Evolutionary conservation across 2,888 invertebrate species (phyloP).

Genomic region (Eupithecia inturbata): DNA sequence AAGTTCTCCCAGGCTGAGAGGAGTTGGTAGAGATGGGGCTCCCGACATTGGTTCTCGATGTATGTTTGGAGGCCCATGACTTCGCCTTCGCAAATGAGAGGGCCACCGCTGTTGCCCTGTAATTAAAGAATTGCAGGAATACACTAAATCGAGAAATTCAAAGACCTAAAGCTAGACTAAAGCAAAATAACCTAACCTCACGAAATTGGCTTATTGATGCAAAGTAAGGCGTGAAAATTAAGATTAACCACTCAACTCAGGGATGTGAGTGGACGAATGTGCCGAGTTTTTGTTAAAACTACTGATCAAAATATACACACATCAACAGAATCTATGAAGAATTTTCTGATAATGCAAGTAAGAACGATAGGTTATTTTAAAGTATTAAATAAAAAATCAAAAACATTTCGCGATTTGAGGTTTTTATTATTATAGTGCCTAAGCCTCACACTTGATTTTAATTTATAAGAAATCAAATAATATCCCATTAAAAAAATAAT

Average conservation of each 20-base stretch:
- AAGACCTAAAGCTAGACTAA: not conserved
- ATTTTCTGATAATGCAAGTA: too few species aligned
- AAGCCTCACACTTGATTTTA: too few species aligned
- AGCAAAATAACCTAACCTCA: not conserved
- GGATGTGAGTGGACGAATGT: not conserved
- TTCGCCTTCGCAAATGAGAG: conserved; percentile 68
- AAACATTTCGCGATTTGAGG: too few species aligned
- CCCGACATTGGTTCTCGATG: conserved; percentile 65
- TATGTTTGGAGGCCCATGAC: conserved; percentile 73
- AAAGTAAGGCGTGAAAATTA: not conserved
- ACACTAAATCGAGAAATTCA: not conserved
- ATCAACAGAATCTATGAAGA: too few species aligned
- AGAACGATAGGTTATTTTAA: too few species aligned
- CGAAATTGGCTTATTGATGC: not conserved
- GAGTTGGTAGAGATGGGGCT: conserved; percentile 70
- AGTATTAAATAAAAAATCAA: too few species aligned
- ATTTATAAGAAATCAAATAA: too few species aligned
- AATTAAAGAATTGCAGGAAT: not conserved
- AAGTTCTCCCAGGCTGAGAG: conserved; percentile 67
- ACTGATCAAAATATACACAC: conserved; percentile 48
- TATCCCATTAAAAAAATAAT: too few species aligned
- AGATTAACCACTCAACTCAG: not conserved
- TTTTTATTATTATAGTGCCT: too few species aligned
- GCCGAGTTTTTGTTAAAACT: not conserved
- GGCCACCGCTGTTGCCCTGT: conserved; percentile 76